Base-by-base conservation (phyloP, 2,113 vertebrate genomes). In the Glareola pratincola region DNA sequence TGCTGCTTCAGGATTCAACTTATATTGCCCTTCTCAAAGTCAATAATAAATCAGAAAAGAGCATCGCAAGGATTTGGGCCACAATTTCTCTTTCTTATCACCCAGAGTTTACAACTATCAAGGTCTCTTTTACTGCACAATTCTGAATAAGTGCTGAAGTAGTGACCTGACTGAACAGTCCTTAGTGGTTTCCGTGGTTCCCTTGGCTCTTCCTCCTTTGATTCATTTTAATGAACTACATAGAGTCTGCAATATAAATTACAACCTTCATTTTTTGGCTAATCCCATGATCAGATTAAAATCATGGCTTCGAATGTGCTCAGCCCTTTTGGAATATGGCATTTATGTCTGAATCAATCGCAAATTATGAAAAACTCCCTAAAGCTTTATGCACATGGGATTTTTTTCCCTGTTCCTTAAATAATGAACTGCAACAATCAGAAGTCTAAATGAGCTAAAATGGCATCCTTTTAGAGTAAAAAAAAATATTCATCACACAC, bases 141-240 rank as follows among this genome's bases (percentile, higher is more conserved):
- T 48, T 66, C 67, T 8, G 1, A 79, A 2, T 8, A 23, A 94
- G 71, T 0, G 0, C 51, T 5, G 14, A 81, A 72, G 54, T 21
- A 77, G 57, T 87, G 81, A 91, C 36, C 80, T 64, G 72, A 47
- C 68, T 76, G 36, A 76, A 78, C 43, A 76, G 53, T 36, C 76
- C 84, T 94, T 45, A 16, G 67, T 72, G 56, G 48, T 32, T 91
- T 54, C 80, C 2, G 2, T n/a, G 32, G 32, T 39, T 86, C 91
- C 73, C 72, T 73, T 76, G 48, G 59, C 63, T 91, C 73, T 50
- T 86, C 72, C 84, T 91, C 53, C 63, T 83, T 86, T 81, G 73
- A 91, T 80, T 90, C 48, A 84, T 84, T 84, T 90, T 81, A 93
- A 91, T 94, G 73, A 91, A 64, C 81, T 60, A 37, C 30, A 64